phyloP scores from a whole-genome alignment of 2,797 vertebrate species.

The Miichthys miiuy region DNA sequence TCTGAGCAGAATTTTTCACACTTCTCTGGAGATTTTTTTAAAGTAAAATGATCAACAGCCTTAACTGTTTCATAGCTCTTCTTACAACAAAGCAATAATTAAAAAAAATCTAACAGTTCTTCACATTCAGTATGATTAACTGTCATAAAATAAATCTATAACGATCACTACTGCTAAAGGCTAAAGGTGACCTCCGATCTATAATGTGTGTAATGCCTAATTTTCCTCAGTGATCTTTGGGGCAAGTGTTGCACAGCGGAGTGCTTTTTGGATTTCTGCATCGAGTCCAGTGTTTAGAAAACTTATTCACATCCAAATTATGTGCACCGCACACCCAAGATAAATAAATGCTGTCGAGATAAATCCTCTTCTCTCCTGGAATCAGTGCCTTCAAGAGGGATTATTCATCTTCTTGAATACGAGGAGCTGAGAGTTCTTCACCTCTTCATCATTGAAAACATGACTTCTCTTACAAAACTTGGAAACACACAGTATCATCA shows the following conservation, averaged over 20 bases:
- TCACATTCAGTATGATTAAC: constrained; percentile 49
- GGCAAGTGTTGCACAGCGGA: constrained; percentile 67
- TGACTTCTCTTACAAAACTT: constrained; percentile 42
- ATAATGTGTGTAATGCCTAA: constrained; percentile 45
- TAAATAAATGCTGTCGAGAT: constrained; percentile 65
- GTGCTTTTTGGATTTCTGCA: constrained; percentile 79
- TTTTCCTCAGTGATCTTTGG: constrained; percentile 72
- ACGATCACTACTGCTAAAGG: constrained; percentile 43
- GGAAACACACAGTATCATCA: constrained; percentile 66
- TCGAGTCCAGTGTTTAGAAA: constrained; percentile 73
- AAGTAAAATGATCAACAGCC: constrained; percentile 43
- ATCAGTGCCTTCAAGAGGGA: constrained; percentile 66
- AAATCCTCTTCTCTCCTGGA: constrained; percentile 56
- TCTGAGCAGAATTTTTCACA: constrained; percentile 47
- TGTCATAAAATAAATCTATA: constrained; percentile 43
- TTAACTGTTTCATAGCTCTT: constrained; percentile 34
- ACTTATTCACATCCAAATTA: constrained; percentile 60
- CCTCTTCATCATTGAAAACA: constrained; percentile 49
- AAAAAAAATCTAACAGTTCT: constrained; percentile 19
- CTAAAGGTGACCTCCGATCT: constrained; percentile 46
- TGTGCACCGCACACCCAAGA: constrained; percentile 60
- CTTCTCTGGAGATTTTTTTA: constrained; percentile 35
- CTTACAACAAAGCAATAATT: constrained; percentile 47
- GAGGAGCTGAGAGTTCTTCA: constrained; percentile 53
- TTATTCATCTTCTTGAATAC: constrained; percentile 56